A percentile compares a stretch with the other conserved stretches of the same genome.
Evolutionary conservation across 30 jellyfish, hydroid and myxozoan species (phyloP).

Genomic region (Aurelia aurita): DNA sequence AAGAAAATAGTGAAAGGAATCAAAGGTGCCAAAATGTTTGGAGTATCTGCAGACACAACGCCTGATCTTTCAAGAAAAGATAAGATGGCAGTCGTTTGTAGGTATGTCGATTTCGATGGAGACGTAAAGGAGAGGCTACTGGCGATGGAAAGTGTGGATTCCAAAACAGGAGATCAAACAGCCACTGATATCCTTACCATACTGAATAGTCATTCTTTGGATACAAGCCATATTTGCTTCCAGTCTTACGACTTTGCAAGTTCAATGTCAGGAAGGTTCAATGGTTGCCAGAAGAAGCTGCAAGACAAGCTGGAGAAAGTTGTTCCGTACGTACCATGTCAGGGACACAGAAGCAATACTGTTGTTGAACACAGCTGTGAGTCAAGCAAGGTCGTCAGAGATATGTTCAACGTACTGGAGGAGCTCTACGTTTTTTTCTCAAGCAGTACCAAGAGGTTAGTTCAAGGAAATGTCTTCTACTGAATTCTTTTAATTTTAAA

Average conservation of each 20-base stretch:
- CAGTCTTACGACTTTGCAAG: conserved; percentile 20
- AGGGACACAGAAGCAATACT: conserved; percentile 6
- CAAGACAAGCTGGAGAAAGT: conserved; percentile 6
- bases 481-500: background rate
- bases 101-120: conserved; percentile 3
- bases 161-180: conserved; percentile 4
- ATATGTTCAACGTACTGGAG: conserved; percentile 4
- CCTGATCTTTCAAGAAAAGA: conserved; percentile 7
- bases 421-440: background rate
- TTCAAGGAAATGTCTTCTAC: background rate
- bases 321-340: conserved; percentile 8
- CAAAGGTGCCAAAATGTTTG: conserved; percentile 12
- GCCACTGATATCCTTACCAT: conserved; percentile 7
- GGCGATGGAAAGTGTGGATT: conserved; percentile 5
- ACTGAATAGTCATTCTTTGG: background rate
- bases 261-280: conserved; percentile 1
- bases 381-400: conserved; percentile 9
- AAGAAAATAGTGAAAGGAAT: background rate
- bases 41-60: conserved; percentile 8
- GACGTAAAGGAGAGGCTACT: background rate
- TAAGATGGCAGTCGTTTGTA: conserved; percentile 1
- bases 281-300: conserved; percentile 11
- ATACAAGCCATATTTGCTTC: background rate
- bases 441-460: conserved; percentile 5
- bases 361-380: background rate